Conservation (phyloP, 2,797 vertebrate genomes). For the Psittacula echo region DNA sequence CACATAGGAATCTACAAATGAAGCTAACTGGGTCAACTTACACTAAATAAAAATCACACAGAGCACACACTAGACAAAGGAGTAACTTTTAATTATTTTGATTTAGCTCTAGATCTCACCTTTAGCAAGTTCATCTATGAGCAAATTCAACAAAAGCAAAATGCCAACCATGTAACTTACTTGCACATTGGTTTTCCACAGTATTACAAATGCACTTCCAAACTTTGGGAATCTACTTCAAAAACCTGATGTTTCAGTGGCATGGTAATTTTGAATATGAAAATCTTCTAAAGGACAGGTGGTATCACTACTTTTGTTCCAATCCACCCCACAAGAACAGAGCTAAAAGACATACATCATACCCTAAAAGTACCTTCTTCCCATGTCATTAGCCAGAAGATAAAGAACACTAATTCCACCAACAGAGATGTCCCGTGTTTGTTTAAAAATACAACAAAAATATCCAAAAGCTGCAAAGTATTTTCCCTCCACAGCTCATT, state of each 20-base stretch:
- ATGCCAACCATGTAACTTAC: not conserved
- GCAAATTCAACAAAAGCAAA: not conserved
- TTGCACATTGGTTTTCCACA: not conserved
- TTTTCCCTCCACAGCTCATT: not conserved
- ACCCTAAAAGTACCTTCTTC: not conserved
- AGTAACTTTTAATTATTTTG: rapidly evolving
- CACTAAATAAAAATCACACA: not conserved
- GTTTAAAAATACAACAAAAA: not conserved
- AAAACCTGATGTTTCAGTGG: not conserved
- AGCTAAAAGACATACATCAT: not conserved
- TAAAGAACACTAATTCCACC: not conserved
- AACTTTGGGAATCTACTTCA: not conserved
- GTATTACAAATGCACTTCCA: not conserved
- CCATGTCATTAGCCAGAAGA: not conserved
- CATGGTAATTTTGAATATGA: not conserved
- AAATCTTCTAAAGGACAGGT: not conserved
- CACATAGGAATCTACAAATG: not conserved
- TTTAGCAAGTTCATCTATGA: not conserved
- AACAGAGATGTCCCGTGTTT: not conserved
- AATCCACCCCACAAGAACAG: not conserved
- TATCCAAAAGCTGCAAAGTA: not conserved
- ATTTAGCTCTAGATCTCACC: not conserved
- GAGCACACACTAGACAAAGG: not conserved
- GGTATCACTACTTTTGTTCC: not conserved
- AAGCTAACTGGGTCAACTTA: not conserved